These are phyloP conservation scores for Argyresthia goedartella DNA, from an alignment of 2,888 invertebrate species.

Conservation along the genomic window DNA sequence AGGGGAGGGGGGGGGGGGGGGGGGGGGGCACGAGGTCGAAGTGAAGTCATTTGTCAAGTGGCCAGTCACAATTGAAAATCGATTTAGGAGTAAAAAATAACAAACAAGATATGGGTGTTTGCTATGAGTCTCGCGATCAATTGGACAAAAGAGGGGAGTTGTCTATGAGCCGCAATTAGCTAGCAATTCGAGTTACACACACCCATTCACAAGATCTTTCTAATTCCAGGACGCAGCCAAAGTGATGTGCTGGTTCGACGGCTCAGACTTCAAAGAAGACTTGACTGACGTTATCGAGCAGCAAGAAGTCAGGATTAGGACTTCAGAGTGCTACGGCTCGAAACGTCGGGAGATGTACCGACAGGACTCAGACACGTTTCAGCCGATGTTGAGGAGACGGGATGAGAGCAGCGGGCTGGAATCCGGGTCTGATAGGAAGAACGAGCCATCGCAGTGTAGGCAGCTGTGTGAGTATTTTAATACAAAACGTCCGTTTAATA, in stretches of 20 bases:
- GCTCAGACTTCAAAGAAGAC: constrained; percentile 59
- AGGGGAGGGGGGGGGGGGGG: too few relatives aligned
- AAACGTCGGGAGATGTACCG: constrained; percentile 31
- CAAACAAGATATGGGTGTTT: too few relatives aligned
- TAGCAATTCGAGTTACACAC: too few relatives aligned
- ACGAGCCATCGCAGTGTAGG: constrained; percentile 40
- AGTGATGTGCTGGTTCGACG: constrained; percentile 64
- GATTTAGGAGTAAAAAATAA: too few relatives aligned
- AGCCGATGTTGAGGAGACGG: constrained; percentile 49
- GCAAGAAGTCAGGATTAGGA: constrained; percentile 56
- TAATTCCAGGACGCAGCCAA: constrained; percentile 52
- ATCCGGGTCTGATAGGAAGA: constrained; percentile 41
- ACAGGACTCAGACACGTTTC: constrained; percentile 52
- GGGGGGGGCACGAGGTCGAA: too few relatives aligned
- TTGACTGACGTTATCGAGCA: constrained; percentile 61
- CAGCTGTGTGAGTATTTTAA: constrained; percentile 42
- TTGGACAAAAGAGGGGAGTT: too few relatives aligned
- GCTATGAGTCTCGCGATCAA: too few relatives aligned
- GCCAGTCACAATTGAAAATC: too few relatives aligned
- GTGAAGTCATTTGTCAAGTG: too few relatives aligned
- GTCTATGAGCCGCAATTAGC: too few relatives aligned
- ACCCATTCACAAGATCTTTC: neutral
- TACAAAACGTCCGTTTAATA: neutral
- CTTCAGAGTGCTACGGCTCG: constrained; percentile 41
- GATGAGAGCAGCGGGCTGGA: constrained; percentile 38